Percentiles rank a stretch among this genome's conserved stretches.
These are phyloP conservation scores for Standfussiana lucernea DNA, from an alignment of 2,888 invertebrate species.

Conservation along the genomic window DNA sequence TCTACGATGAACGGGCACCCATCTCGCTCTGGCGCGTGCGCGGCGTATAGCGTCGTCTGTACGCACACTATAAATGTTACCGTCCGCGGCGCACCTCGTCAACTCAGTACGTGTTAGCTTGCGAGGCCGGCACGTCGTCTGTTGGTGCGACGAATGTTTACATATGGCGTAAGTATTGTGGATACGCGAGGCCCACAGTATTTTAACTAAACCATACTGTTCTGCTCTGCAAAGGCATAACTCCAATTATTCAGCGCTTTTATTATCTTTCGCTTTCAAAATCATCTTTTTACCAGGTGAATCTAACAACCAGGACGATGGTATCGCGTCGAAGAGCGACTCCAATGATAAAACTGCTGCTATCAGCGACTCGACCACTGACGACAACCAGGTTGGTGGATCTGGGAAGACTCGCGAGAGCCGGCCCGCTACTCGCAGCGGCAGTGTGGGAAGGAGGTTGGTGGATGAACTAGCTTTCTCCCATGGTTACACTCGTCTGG, in stretches of 20 bases:
- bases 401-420: constrained; percentile 64
- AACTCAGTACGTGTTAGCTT: no score
- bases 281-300: constrained; percentile 43
- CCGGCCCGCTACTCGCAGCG: constrained; percentile 70
- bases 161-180: no score
- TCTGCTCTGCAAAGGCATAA: neutral
- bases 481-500: neutral
- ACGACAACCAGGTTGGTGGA: constrained; percentile 61
- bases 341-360: constrained; percentile 60
- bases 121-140: no score
- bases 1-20: no score
- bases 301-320: constrained; percentile 58
- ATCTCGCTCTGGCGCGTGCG: no score
- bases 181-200: no score
- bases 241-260: neutral
- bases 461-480: neutral
- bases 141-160: no score
- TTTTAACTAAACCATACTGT: neutral
- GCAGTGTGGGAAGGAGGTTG: constrained; percentile 78
- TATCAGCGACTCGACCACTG: constrained; percentile 68
- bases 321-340: constrained; percentile 54
- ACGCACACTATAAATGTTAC: no score
- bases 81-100: no score
- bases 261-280: neutral
- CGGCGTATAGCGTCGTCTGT: no score